Percentiles rank a stretch among this genome's conserved stretches.
These are phyloP conservation scores for Argya squamiceps DNA, from an alignment of 2,797 vertebrate genomes.

Conservation along the genomic window DNA sequence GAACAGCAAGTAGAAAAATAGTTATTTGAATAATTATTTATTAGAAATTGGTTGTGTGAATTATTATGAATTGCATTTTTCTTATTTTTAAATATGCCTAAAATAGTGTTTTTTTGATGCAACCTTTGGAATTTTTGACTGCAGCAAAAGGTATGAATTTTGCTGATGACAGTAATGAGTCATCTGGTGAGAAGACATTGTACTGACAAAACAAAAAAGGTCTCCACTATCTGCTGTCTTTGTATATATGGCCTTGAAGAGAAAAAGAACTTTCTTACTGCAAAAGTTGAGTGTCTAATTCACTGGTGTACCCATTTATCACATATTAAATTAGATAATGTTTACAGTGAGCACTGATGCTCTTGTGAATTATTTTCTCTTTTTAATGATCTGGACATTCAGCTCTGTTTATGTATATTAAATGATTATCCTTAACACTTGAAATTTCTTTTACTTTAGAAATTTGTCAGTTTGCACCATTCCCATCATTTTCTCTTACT, in stretches of 20 bases:
- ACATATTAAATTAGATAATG: conserved; percentile 31
- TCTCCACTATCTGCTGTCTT: conserved; percentile 41
- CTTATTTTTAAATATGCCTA: conserved; percentile 35
- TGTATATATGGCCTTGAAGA: conserved; percentile 69
- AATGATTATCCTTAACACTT: background rate
- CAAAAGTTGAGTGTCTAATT: conserved; percentile 70
- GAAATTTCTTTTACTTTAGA: background rate
- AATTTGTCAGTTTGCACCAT: background rate
- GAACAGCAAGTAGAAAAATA: background rate
- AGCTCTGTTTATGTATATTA: conserved; percentile 9
- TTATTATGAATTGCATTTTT: conserved; percentile 31
- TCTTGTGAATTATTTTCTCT: conserved; percentile 45
- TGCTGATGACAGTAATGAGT: conserved; percentile 50
- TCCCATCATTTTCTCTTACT: background rate
- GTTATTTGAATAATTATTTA: background rate
- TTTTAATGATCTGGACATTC: conserved; percentile 1
- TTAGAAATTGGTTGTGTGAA: background rate
- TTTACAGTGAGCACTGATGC: conserved; percentile 3
- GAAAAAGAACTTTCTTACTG: conserved; percentile 61
- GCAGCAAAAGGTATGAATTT: conserved; percentile 29
- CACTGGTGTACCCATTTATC: conserved; percentile 50
- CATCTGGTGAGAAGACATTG: conserved; percentile 40
- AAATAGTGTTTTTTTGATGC: conserved; percentile 14
- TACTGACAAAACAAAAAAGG: conserved; percentile 31
- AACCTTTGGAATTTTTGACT: conserved; percentile 45